These are phyloP conservation scores for Diadumene lineata DNA, from an alignment of 92 coral and sea anemone genomes.

Conservation along the genomic window DNA sequence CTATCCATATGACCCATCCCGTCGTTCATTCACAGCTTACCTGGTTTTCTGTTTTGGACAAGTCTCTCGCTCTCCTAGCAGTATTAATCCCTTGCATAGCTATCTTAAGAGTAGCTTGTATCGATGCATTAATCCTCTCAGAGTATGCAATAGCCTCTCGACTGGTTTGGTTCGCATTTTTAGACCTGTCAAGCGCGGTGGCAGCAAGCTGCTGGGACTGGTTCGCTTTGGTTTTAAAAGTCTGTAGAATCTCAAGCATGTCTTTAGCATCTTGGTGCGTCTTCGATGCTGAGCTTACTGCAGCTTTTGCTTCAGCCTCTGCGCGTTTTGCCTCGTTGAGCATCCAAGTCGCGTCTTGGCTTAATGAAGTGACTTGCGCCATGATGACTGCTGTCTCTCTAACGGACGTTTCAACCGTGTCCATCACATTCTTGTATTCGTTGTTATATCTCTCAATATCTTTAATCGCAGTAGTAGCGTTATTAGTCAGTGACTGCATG, in stretches of 20 bases:
- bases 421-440: constrained; percentile 36
- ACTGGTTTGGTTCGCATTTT: constrained; percentile 67
- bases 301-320: constrained; percentile 53
- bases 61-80: constrained; percentile 58
- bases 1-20: background rate
- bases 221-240: constrained; percentile 61
- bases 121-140: constrained; percentile 58
- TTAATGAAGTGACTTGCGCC: constrained; percentile 28
- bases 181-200: constrained; percentile 56
- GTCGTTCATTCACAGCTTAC: constrained; percentile 37
- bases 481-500: constrained; percentile 27
- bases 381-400: constrained; percentile 38
- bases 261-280: constrained; percentile 71
- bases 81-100: constrained; percentile 47
- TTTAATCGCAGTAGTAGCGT: constrained; percentile 39
- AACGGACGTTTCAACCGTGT: constrained; percentile 38
- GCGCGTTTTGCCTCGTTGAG: constrained; percentile 65
- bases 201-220: constrained; percentile 73
- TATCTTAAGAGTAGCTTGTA: constrained; percentile 60
- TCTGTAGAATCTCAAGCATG: constrained; percentile 61
- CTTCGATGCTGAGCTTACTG: constrained; percentile 69
- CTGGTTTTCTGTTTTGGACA: constrained; percentile 74
- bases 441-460: constrained; percentile 32
- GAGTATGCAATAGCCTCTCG: constrained; percentile 64
- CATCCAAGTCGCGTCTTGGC: constrained; percentile 38